A percentile compares a stretch with the other conserved stretches of the same genome.
Evolutionary conservation across 2,113 vertebrate species (phyloP).

Genomic region (Nesogale talazaci): DNA sequence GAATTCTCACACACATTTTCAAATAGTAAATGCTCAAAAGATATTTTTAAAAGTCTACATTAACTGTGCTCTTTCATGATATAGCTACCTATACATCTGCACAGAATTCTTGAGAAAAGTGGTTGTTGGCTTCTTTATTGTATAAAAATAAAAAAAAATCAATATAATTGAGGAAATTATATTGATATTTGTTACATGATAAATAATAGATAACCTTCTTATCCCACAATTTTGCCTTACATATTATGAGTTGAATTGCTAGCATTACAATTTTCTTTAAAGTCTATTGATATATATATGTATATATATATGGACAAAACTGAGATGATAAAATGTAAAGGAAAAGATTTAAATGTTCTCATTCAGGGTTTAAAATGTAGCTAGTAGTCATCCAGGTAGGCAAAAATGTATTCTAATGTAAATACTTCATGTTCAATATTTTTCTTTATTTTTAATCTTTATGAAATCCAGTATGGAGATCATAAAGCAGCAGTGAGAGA

Average conservation of each 20-base stretch:
- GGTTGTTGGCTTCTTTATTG: not conserved
- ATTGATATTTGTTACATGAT: not conserved
- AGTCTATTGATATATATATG: not conserved
- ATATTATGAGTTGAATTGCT: not conserved
- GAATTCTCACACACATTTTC: not conserved
- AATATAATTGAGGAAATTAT: no score
- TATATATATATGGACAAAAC: not conserved
- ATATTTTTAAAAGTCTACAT: not conserved
- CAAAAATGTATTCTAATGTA: not conserved
- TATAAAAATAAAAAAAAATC: not conserved
- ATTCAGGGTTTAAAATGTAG: not conserved
- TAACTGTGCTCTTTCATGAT: not conserved
- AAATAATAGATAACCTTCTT: not conserved
- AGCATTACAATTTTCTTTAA: not conserved
- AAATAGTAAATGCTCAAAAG: not conserved
- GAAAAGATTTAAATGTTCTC: no score
- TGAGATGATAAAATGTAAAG: no score
- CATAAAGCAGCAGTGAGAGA: not conserved
- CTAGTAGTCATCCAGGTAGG: not conserved
- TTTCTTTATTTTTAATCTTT: not conserved
- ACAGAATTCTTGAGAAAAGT: not conserved
- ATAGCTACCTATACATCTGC: not conserved
- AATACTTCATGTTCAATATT: not conserved
- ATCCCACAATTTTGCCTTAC: not conserved
- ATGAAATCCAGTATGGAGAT: not conserved